Base-by-base conservation (phyloP, 2,797 vertebrate genomes). In the Enoplosus armatus region DNA sequence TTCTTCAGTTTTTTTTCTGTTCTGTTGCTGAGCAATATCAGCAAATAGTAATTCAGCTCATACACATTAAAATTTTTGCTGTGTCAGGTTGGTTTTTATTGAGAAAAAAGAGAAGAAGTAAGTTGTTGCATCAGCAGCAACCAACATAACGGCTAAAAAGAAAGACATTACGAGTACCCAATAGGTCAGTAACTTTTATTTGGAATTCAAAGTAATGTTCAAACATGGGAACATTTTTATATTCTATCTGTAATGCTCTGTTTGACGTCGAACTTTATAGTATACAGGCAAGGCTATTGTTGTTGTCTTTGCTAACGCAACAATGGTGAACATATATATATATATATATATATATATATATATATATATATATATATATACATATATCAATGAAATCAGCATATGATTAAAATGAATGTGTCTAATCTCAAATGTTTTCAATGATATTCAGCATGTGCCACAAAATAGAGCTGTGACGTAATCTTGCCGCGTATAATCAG, bases 401-500 rank as follows among this genome's bases (percentile, higher is more conserved):
- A 12, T 8, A 20, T 20, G 4, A 58, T 37, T 24, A 51, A 61
- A 35, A 70, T 5, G 2, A 47, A 39, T 5, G 4, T 71, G 45
- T 45, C 37, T 27, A 0, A 43, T 48, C 35, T 26, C 5, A 37
- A 11, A 45, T 53, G 45, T 59, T 22, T 53, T 55, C 29, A 71
- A 26, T 62, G 37, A 22, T 55, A 47, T 63, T 50, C 31, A 69
- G 43, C 66, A 33, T 54, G 26, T 50, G 18, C 37, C 50, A 18
- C 14, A 39, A 74, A 71, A 76, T 0, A 47, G 27, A 58, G 33
- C 3, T 27, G 24, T 84, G 74, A 86, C 71, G 69, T 79, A 86
- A 86, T 59, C 63, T 18, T 45, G 67, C 37, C 68, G 65, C 4
- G 2, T 75, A 83, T 67, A 69, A 82, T 77, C 63, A 64, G 37